Evolutionary conservation across 2,113 vertebrate species (phyloP), one percentile per base, ranked within the genome.

Genomic region (Strix aluco): DNA sequence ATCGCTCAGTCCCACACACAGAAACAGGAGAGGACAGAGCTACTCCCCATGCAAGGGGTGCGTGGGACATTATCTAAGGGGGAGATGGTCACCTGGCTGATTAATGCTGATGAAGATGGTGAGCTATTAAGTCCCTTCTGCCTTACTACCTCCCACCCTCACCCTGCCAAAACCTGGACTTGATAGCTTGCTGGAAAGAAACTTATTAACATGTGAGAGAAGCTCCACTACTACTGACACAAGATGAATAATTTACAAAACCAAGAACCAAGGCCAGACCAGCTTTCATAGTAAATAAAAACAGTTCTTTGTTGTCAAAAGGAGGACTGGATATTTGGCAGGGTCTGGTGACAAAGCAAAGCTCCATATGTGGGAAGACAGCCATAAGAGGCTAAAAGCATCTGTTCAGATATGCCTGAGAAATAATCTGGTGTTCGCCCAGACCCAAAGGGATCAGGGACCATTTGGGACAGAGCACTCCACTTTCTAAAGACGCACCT

Each of bases 271-370:
- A 75, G 36, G 87, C 91, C 91, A 96, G 94, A 80, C 30, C 85
- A 75, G 90, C 54, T 88, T 94, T 95, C 36, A 4, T 5, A 69
- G 96, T 85, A 96, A 97, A 96, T 88, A 96, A 97, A 97, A 95
- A 34, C 93, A 93, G 70, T 27, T 90, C 84, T 94, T 95, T 94
- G 58, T 77, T 92, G 90, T 96, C 81, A 91, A 92, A 93, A 82
- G 78, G 70, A 81, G 84, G 57, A 61, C 84, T 61, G 70, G 81
- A 81, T 88, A 74, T 81, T 95, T 97, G 96, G 92, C 96, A 96
- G 30, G 38, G 62, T 15, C 90, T 93, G 58, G 93, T 66, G 87
- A 94, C 92, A 96, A 93, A 96, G 78, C 85, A 90, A 65, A 95
- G 81, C 78, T 95, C 92, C 90, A 58, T 54, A 90, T 95, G 96